Percentiles rank a stretch among this genome's conserved stretches.
phyloP scores from a whole-genome alignment of 64 coral and sea anemone species.

The Dendrophyllia cribrosa region DNA sequence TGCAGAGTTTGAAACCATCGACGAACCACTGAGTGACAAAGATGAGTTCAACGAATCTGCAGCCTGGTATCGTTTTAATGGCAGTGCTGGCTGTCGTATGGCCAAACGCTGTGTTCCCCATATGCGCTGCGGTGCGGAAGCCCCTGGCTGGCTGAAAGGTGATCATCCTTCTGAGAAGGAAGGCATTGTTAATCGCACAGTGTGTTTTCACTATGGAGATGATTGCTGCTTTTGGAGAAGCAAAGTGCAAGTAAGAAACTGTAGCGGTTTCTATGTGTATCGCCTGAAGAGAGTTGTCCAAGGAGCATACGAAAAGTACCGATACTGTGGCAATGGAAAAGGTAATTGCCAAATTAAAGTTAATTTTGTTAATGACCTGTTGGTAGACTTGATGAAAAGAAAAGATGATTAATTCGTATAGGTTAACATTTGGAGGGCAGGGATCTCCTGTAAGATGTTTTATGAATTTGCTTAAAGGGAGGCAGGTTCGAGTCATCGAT shows the following conservation, averaged over 20 bases:
- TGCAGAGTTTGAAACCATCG: not conserved
- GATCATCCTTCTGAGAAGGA: not conserved
- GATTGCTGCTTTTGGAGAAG: not conserved
- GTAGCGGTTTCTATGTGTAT: conserved; percentile 1
- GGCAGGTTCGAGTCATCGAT: too few relatives aligned
- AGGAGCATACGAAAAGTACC: conserved; percentile 8
- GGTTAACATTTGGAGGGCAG: too few relatives aligned
- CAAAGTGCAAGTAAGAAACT: conserved; percentile 9
- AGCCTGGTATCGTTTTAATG: conserved; percentile 24
- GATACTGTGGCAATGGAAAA: conserved; percentile 18
- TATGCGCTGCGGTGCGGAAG: not conserved
- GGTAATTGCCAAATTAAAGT: not conserved
- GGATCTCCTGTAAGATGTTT: too few relatives aligned
- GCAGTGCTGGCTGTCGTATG: not conserved
- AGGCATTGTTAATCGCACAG: conserved; percentile 17
- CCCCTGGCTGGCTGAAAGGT: not conserved
- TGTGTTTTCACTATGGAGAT: conserved; percentile 10
- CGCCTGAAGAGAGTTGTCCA: not conserved
- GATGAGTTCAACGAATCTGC: not conserved
- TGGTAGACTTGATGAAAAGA: too few relatives aligned
- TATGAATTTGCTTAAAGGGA: too few relatives aligned
- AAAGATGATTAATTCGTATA: too few relatives aligned
- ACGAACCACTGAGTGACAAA: not conserved
- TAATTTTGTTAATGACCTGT: not conserved
- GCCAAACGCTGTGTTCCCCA: not conserved